Evolutionary conservation across 2,113 vertebrate genomes (phyloP).

Genomic region (Pelusios castaneus): DNA sequence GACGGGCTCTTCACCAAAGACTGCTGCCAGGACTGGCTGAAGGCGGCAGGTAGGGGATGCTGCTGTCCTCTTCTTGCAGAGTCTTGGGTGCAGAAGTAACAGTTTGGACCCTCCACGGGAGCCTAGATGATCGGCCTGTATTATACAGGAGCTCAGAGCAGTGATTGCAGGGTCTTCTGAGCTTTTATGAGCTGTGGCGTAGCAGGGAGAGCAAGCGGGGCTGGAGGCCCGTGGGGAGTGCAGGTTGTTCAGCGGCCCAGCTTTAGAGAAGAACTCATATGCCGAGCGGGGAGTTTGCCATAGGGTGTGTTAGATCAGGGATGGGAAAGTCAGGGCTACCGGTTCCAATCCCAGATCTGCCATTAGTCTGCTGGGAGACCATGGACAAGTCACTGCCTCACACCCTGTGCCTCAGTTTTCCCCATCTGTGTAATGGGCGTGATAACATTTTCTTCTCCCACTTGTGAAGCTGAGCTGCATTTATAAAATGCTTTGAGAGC

Average conservation of each 20-base stretch:
- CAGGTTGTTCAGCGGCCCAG: background rate
- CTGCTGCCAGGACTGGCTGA: constrained; percentile 80
- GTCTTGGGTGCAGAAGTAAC: background rate
- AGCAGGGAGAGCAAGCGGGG: background rate
- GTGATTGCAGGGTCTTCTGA: background rate
- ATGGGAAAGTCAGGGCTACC: too few relatives aligned
- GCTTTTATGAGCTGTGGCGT: background rate
- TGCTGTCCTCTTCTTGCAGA: background rate
- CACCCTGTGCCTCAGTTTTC: background rate
- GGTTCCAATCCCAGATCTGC: background rate
- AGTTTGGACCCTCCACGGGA: too few relatives aligned
- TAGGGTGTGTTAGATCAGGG: background rate
- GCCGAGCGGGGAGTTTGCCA: background rate
- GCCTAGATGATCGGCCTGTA: too few relatives aligned
- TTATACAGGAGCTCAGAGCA: too few relatives aligned
- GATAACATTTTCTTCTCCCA: too few relatives aligned
- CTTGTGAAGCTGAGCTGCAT: too few relatives aligned
- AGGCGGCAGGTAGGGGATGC: constrained; percentile 76
- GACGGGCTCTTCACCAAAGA: constrained; percentile 87
- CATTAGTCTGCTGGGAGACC: too few relatives aligned
- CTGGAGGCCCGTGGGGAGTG: background rate
- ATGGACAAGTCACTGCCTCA: background rate
- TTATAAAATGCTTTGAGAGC: too few relatives aligned
- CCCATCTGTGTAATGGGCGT: background rate
- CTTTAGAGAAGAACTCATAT: background rate